Base-by-base conservation (phyloP, 2,888 invertebrate genomes). In the Drosophila mimica region DNA sequence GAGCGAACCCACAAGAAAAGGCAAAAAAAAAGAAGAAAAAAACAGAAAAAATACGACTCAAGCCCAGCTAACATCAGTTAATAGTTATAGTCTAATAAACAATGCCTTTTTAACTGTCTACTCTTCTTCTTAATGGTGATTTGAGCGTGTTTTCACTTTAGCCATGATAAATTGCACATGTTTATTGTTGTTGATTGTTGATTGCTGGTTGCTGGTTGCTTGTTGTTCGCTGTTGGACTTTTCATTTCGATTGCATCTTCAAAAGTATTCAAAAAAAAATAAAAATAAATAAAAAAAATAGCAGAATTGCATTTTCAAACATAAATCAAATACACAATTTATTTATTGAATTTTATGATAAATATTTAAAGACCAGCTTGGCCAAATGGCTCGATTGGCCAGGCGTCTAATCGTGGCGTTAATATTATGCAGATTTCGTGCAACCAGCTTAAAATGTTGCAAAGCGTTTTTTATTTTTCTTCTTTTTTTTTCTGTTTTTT, bases 371-470 rank as follows among this genome's bases (percentile, higher is more conserved):
- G 73, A 31, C 62, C 62, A 56, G 36, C 36, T 13, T 33, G 34
- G 40, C 51, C 33, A 56, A 31, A 31, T 68, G 38, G 36, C 25
- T 67, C 72, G 81, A 58, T 70, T 74, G 81, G 77, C 74, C 78
- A 73, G 77, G 68, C 80, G 70, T 61, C 77, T 80, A 79, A 79
- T 79, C 58, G 77, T 66, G 59, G 70, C 69, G 82, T 83, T 86
- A 86, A 88, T 88, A 75, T 82, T 86, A 86, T 86, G 85, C 85
- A 86, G 81, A 86, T 86, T 86, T 88, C 72, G 86, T 86, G 87
- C 74, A 76, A 57, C 72, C 70, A 57, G 76, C 79, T 74, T 28
- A 34, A 82, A 84, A 74, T 82, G 88, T 88, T 84, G 87, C 84
- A 80, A 84, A 75, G 38, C 65, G 53, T 71, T 68, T 64, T 79